A percentile compares a stretch with the other conserved stretches of the same genome.
These are phyloP conservation scores for Daphoenositta chrysoptera DNA, from an alignment of 2,113 vertebrate genomes.

Conservation along the genomic window DNA sequence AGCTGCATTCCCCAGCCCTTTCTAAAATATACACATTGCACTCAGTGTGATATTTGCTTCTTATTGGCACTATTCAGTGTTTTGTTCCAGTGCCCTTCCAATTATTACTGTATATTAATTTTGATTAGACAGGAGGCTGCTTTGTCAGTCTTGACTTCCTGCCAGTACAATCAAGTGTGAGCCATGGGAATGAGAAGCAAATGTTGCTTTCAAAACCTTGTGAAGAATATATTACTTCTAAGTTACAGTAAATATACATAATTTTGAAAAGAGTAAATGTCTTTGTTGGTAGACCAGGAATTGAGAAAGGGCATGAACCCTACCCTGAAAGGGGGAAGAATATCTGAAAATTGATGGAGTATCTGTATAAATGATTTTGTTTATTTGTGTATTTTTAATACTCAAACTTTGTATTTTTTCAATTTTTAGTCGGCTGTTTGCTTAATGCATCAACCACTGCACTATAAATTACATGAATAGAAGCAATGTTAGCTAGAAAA, in stretches of 20 bases:
- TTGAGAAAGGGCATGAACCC: neutral
- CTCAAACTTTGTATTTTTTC: neutral
- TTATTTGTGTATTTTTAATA: neutral
- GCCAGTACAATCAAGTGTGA: slow-evolving; percentile 70
- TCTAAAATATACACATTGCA: neutral
- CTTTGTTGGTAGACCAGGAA: neutral
- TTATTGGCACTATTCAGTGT: slow-evolving; percentile 46
- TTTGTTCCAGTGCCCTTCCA: slow-evolving; percentile 58
- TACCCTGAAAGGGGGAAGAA: neutral
- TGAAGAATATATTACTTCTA: slow-evolving; percentile 46
- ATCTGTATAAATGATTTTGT: neutral
- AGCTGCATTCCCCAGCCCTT: neutral
- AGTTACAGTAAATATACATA: slow-evolving; percentile 24
- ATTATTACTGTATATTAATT: slow-evolving; percentile 75
- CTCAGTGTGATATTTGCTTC: slow-evolving; percentile 48
- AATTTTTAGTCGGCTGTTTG: neutral
- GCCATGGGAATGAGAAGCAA: slow-evolving; percentile 68
- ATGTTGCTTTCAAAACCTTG: slow-evolving; percentile 64
- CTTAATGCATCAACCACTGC: neutral
- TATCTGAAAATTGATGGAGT: neutral
- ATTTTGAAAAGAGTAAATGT: neutral
- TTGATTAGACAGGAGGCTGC: slow-evolving; percentile 72
- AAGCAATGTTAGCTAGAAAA: neutral
- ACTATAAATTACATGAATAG: neutral
- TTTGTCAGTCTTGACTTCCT: slow-evolving; percentile 71